phyloP scores from a whole-genome alignment of 2,797 vertebrate genomes.

The Pseudotriccus pelzelni region DNA sequence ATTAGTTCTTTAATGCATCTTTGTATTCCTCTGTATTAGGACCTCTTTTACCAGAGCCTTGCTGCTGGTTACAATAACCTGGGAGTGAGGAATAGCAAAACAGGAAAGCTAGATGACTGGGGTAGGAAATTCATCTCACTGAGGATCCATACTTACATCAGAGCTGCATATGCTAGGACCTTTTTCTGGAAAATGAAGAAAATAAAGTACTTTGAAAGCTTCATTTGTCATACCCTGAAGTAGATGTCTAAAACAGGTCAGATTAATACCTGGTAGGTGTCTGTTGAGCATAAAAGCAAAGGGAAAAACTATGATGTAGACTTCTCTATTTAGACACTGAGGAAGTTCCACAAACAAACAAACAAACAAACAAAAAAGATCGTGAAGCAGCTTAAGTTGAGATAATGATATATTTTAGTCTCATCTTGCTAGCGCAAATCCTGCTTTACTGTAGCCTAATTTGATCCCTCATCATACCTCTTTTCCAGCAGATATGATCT shows the following conservation, averaged over 20 bases:
- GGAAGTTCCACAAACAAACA: neutral
- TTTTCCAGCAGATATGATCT: neutral
- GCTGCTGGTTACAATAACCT: neutral
- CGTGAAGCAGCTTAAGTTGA: neutral
- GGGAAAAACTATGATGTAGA: neutral
- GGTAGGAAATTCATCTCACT: neutral
- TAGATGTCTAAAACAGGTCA: neutral
- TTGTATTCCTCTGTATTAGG: neutral
- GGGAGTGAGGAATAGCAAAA: neutral
- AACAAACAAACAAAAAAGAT: neutral
- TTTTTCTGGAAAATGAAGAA: neutral
- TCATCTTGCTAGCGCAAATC: neutral
- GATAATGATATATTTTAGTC: neutral
- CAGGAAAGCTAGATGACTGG: neutral
- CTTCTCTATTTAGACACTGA: neutral
- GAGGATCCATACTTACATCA: neutral
- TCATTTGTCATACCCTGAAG: neutral
- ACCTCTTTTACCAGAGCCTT: neutral
- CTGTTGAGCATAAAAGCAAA: neutral
- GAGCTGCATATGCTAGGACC: neutral
- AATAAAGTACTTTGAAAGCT: neutral
- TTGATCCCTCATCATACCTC: neutral
- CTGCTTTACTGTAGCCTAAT: neutral
- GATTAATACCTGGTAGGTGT: neutral
- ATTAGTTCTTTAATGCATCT: neutral